Base-by-base conservation (phyloP, 2,113 vertebrate genomes). In the Grus americana region DNA sequence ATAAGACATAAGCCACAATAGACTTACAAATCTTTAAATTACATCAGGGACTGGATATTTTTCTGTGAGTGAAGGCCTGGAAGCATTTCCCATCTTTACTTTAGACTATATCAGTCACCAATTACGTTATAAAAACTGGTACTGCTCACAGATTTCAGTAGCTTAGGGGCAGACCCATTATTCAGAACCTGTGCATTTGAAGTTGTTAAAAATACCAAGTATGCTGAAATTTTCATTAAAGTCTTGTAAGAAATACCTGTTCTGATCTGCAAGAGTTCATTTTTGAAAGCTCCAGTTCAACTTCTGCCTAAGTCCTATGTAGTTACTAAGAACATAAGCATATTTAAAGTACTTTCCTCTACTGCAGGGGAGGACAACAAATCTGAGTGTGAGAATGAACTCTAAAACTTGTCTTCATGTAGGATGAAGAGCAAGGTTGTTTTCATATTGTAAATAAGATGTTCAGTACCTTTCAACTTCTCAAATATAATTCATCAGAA, bases 1-100 rank as follows among this genome's bases (percentile, higher is more conserved):
- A 83, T 93, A 94, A 81, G 91, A 75, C 78, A 72, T 59, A 78
- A 95, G 89, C 62, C 85, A 85, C 70, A 76, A 92, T 72, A 82
- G 79, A 88, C 74, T 82, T 91, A 86, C 57, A 91, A 34, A 90
- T 94, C 90, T 86, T 92, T 87, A 75, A 76, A 4, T 95, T 90
- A 88, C 50, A 94, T 90, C 57, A 57, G 36, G 38, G 52, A 91
- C 42, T 46, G 72, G 55, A 44, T 76, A 44, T 94, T 87, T 84
- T 79, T 79, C 74, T 90, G 47, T 67, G 94, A 82, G 55, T 6
- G 66, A 71, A 88, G 65, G 54, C 54, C 93, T 88, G 54, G 65
- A 90, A 94, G 78, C 59, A 67, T 68, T 67, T 93, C 21, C 7
- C 73, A 7, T 79, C 79, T 90, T 74, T 82, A 29, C 15, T 82